Evolutionary conservation across 2,888 invertebrate genomes (phyloP), one percentile per base, ranked within the genome.

Genomic region (Dimorphilus gyrociliatus): DNA sequence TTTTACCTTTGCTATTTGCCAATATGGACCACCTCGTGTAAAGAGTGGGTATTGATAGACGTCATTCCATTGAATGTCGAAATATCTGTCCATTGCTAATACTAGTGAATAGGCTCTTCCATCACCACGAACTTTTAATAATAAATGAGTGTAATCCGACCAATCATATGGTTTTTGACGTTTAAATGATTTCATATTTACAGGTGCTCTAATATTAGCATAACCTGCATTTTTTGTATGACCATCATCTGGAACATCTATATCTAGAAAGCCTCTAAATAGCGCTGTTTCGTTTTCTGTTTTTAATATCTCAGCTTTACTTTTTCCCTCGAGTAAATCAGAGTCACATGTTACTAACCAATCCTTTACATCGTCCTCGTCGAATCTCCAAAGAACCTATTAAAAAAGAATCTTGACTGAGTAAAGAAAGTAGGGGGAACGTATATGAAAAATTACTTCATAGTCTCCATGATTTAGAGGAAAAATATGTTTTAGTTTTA

Each of bases 21-120:
- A 97, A 58, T 97, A 92, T 1, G 97, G 97, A 0, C 94, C 92
- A 23, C 97, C 97, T 63, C 90, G 73, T 0, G 97, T 97, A 55
- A 75, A 84, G 3, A 97, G 64, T 0, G 78, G 73, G 61, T 77
- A 92, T 48, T 77, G 74, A 57, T 77, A 85, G 12, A 78, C 70
- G 60, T 90, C 85, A 56, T 82, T 76, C 82, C 82, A 86, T n/a
- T 72, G 69, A 17, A 86, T 62, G 59, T 94, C 92, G 49, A 72
- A 78, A 44, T 72, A 72, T 2, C 46, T 36, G 16, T 48, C 38
- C 40, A 49, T 45, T 10, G 41, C 39, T 3, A 94, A 63, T 60
- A 81, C 81, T 17, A 97, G 57, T 44, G 80, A 64, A 61, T 94
- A 97, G 2, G 75, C 73, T 33, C 97, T 70, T 3, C 97, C 97